Evolutionary conservation across 2,888 invertebrate species (phyloP).

Genomic region (Drosophila longiperda): DNA sequence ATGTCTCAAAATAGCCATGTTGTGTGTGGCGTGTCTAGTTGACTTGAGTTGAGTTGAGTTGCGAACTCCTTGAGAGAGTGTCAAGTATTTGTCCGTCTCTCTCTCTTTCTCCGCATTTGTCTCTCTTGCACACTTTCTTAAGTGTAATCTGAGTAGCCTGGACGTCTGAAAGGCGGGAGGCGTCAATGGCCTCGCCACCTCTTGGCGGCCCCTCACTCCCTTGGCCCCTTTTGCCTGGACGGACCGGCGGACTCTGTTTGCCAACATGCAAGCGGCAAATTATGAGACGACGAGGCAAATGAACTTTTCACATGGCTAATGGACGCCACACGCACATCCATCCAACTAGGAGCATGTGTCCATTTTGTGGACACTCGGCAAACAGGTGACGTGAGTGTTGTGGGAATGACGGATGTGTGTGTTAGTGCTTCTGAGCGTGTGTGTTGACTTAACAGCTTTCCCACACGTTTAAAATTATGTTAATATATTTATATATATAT

Average conservation of each 20-base stretch:
- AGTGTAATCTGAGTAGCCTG: constrained; percentile 62
- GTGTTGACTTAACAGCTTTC: constrained; percentile 53
- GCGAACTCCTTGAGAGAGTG: constrained; percentile 55
- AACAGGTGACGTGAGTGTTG: constrained; percentile 62
- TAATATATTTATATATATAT: constrained; percentile 44
- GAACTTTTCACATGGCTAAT: constrained; percentile 80
- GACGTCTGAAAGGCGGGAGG: constrained; percentile 26
- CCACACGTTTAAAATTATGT: constrained; percentile 46
- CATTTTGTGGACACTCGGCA: constrained; percentile 46
- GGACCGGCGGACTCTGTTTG: constrained; percentile 31
- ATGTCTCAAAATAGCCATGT: constrained; percentile 65
- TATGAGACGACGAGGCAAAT: constrained; percentile 79
- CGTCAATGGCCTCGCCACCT: constrained; percentile 38
- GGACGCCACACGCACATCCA: constrained; percentile 50
- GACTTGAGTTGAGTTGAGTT: background rate
- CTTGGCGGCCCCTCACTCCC: background rate
- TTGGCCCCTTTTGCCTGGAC: constrained; percentile 11
- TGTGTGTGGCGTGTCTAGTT: constrained; percentile 4
- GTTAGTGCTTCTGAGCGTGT: constrained; percentile 7
- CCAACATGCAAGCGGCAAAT: constrained; percentile 77
- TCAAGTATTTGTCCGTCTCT: constrained; percentile 30
- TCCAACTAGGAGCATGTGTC: constrained; percentile 18
- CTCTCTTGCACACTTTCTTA: constrained; percentile 8
- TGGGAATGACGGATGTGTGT: constrained; percentile 2
- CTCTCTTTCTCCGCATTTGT: constrained; percentile 14